Conservation (phyloP, 64 coral and sea anemone species). For the Dendronephthya gigantea region DNA sequence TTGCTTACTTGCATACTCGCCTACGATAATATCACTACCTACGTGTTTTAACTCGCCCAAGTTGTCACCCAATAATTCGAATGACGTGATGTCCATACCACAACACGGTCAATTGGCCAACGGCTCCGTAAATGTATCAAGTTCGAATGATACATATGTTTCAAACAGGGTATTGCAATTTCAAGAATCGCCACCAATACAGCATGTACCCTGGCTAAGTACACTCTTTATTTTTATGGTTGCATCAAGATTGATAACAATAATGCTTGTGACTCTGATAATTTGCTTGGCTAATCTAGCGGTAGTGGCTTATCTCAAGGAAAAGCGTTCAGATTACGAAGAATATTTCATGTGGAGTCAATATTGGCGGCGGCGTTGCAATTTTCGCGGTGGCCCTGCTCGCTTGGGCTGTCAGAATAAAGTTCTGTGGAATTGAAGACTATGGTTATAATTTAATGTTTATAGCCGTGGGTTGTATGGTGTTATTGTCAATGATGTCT, state of each 20-base stretch:
- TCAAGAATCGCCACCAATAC: too few relatives aligned
- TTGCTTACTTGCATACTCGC: not conserved
- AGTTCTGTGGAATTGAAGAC: not conserved
- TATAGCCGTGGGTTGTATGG: not conserved
- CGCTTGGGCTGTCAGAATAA: not conserved
- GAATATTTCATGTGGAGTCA: constrained; percentile 11
- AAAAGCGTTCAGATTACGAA: not conserved
- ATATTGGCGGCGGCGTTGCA: constrained; percentile 8
- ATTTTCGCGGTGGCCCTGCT: constrained; percentile 1
- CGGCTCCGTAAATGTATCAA: not conserved
- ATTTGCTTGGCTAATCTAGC: not conserved
- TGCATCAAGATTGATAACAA: not conserved
- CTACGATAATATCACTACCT: not conserved
- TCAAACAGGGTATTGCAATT: not conserved
- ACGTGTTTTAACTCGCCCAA: not conserved
- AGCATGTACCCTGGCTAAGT: constrained; percentile 27
- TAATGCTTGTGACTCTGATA: constrained; percentile 9
- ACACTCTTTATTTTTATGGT: constrained; percentile 3
- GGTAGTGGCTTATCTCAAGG: constrained; percentile 15
- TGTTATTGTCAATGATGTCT: not conserved
- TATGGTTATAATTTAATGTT: constrained; percentile 12
- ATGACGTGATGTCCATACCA: too few relatives aligned
- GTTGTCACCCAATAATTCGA: not conserved
- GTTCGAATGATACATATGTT: not conserved
- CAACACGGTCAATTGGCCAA: too few relatives aligned